phyloP scores from a whole-genome alignment of 2,113 vertebrate genomes.

The Brachionichthys hirsutus region DNA sequence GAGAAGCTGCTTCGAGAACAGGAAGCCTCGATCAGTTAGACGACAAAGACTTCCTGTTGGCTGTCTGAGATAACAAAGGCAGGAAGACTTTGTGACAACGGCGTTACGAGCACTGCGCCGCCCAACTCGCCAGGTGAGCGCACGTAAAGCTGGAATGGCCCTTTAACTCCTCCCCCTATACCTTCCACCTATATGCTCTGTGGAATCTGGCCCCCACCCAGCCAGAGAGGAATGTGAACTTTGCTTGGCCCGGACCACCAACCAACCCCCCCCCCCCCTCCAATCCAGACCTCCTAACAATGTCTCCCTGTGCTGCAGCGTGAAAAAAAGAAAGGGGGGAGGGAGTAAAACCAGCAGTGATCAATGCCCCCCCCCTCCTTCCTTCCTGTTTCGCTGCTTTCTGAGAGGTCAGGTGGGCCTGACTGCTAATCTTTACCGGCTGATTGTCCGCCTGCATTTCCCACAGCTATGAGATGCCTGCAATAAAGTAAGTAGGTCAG shows the following conservation, averaged over 20 bases:
- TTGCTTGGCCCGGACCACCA: slow-evolving; percentile 47
- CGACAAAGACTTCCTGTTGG: slow-evolving; percentile 57
- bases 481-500: slow-evolving; percentile 54
- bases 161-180: slow-evolving; percentile 9
- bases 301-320: slow-evolving; percentile 59
- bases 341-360: slow-evolving; percentile 54
- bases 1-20: slow-evolving; percentile 39
- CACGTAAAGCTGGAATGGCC: neutral
- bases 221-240: slow-evolving; percentile 66
- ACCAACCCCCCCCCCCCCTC: slow-evolving; percentile 1
- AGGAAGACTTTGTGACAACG: slow-evolving; percentile 40
- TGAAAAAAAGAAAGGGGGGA: slow-evolving; percentile 4
- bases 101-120: neutral
- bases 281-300: slow-evolving; percentile 56
- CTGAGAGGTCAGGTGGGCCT: slow-evolving; percentile 64
- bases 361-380: slow-evolving; percentile 34
- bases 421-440: slow-evolving; percentile 70
- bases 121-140: too few relatives aligned
- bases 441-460: slow-evolving; percentile 57
- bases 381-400: slow-evolving; percentile 11
- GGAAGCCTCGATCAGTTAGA: slow-evolving; percentile 45
- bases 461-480: slow-evolving; percentile 55
- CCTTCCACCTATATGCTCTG: slow-evolving; percentile 39
- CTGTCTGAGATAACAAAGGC: slow-evolving; percentile 50
- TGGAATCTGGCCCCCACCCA: slow-evolving; percentile 61